A percentile compares a stretch with the other conserved stretches of the same genome.
phyloP scores from a whole-genome alignment of 1,140 invertebrate genomes.

The Oryctes rhinoceros region DNA sequence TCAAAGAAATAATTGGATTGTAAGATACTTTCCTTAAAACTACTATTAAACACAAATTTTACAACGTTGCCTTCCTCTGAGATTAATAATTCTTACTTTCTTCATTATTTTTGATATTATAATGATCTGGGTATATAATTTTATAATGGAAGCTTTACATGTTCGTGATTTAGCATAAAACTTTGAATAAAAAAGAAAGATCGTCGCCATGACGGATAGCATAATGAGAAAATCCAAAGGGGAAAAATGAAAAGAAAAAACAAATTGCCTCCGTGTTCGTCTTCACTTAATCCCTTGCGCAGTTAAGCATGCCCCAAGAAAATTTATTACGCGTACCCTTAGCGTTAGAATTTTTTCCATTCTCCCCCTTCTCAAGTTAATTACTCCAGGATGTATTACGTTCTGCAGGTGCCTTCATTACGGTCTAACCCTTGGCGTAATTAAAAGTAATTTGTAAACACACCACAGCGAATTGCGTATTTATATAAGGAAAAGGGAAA shows the following conservation, averaged over 20 bases:
- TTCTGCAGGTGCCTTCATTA: conserved; percentile 12
- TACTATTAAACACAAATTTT: too few relatives aligned
- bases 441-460: conserved; percentile 37
- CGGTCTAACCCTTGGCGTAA: conserved; percentile 16
- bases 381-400: background rate
- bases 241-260: conserved; percentile 15
- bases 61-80: too few relatives aligned
- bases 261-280: conserved; percentile 26
- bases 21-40: too few relatives aligned
- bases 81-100: too few relatives aligned
- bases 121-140: too few relatives aligned
- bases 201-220: background rate
- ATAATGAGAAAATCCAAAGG: background rate
- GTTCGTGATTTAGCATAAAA: too few relatives aligned
- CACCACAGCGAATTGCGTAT: conserved; percentile 20
- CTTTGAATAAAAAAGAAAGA: too few relatives aligned
- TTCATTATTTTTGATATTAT: too few relatives aligned
- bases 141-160: too few relatives aligned
- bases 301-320: background rate
- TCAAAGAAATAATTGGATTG: too few relatives aligned
- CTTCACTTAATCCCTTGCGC: conserved; percentile 18
- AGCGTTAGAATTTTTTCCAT: conserved; percentile 10
- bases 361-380: background rate
- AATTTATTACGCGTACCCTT: conserved; percentile 6
- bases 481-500: background rate